phyloP scores from a whole-genome alignment of 2,888 invertebrate genomes.

The Platypus cylindrus region DNA sequence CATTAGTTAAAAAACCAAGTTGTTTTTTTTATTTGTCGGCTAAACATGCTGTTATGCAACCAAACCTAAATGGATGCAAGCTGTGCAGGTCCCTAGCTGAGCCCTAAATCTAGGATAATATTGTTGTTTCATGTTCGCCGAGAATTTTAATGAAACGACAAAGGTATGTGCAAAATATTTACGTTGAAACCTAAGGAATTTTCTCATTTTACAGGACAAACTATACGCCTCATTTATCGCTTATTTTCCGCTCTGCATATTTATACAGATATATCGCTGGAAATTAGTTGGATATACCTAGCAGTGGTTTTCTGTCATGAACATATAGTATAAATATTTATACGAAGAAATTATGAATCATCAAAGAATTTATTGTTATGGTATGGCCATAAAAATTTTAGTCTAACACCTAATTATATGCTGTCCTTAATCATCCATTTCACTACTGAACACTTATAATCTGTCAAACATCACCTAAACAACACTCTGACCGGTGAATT shows the following conservation, averaged over 20 bases:
- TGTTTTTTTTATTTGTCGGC: too few species aligned
- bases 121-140: constrained; percentile 2
- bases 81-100: too few species aligned
- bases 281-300: background rate
- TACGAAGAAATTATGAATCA: too few species aligned
- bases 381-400: too few species aligned
- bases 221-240: too few species aligned
- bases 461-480: too few species aligned
- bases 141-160: constrained; percentile 9
- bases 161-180: constrained; percentile 7
- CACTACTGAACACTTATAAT: constrained; percentile 10
- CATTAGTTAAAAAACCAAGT: too few species aligned
- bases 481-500: too few species aligned
- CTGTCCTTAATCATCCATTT: constrained; percentile 8
- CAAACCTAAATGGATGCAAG: too few species aligned
- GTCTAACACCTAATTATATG: too few species aligned
- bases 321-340: constrained; percentile 8
- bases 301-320: background rate
- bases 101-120: background rate
- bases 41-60: too few species aligned
- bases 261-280: background rate
- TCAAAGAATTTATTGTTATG: too few species aligned
- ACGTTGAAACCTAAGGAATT: constrained; percentile 6
- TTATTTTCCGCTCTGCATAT: background rate
- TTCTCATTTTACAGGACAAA: constrained; percentile 3